Percentiles rank a stretch among this genome's conserved stretches.
Conservation (phyloP, 30 jellyfish, hydroid and myxozoan genomes). For the Mastigias papua region DNA sequence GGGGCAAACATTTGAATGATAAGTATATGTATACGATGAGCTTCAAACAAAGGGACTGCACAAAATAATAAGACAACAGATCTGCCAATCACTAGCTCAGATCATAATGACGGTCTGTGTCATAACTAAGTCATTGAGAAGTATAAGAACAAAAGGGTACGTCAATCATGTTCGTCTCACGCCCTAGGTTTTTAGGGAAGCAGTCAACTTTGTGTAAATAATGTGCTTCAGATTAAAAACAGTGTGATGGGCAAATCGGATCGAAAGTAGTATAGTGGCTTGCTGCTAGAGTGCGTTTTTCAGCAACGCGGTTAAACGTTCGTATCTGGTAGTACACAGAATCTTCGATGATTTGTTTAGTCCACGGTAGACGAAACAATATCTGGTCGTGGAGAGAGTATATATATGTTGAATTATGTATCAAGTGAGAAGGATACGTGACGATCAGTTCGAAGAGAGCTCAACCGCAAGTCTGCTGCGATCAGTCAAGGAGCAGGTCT, state of each 20-base stretch:
- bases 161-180: constrained; percentile 72
- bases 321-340: neutral
- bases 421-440: constrained; percentile 18
- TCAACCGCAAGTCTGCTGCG: constrained; percentile 76
- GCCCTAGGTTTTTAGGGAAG: constrained; percentile 44
- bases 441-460: constrained; percentile 67
- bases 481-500: constrained; percentile 87
- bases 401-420: constrained; percentile 12
- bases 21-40: neutral
- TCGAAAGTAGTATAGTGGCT: constrained; percentile 2
- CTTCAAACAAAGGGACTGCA: neutral
- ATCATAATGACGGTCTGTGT: constrained; percentile 18
- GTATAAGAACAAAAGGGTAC: constrained; percentile 46
- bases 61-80: constrained; percentile 5
- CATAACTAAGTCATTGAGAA: constrained; percentile 62
- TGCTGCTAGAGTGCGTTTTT: no score
- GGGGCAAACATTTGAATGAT: neutral
- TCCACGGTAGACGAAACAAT: neutral
- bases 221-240: neutral
- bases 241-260: neutral
- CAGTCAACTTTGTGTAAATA: constrained; percentile 43
- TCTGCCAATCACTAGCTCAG: constrained; percentile 23
- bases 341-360: neutral
- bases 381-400: neutral
- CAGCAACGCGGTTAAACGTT: neutral